Evolutionary conservation across 2,797 vertebrate species (phyloP), one percentile per base, ranked within the genome.

Genomic region (Tenualosa thibaudeaui): DNA sequence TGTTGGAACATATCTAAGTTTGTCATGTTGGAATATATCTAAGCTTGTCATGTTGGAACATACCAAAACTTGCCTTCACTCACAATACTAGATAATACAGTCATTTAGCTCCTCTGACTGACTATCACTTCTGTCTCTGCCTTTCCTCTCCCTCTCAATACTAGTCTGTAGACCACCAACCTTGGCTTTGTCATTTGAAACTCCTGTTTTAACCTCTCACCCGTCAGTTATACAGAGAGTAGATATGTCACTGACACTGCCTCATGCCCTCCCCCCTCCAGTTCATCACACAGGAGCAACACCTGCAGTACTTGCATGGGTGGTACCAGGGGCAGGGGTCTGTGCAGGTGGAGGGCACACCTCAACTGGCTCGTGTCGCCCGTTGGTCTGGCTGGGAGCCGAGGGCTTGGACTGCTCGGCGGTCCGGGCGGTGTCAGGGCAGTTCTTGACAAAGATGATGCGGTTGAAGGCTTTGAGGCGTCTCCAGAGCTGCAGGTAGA

Each of bases 381-480:
- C 96, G 0, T 92, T 93, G 89, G 86, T 91, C 51, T 95, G 86
- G 0, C 89, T 82, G 81, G 91, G 8, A 9, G 24, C 89, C 0
- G 85, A 24, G 19, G 51, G 93, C 86, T 90, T 96, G 91, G 95
- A 96, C 88, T 96, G 96, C 83, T 93, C 94, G 86, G 90, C 54
- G 87, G 95, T 96, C 92, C 95, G 96, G 87, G 91, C 90, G 0
- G 94, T 95, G 86, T 99, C 97, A 0, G 98, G 98, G 92, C 97
- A 99, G 94, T 99, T 98, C 89, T 99, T 97, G 90, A 99, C 98
- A 43, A 98, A 99, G 93, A 99, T 98, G 88, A 99, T 97, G 85
- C 98, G 95, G 93, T 99, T 99, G 93, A 98, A 99, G 89, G 98
- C 98, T 91, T 99, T 99, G 87, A 99, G 92, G 89, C 98, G 95